Conservation (phyloP, 1,140 invertebrate genomes). For the Drosophila lacteicornis region DNA sequence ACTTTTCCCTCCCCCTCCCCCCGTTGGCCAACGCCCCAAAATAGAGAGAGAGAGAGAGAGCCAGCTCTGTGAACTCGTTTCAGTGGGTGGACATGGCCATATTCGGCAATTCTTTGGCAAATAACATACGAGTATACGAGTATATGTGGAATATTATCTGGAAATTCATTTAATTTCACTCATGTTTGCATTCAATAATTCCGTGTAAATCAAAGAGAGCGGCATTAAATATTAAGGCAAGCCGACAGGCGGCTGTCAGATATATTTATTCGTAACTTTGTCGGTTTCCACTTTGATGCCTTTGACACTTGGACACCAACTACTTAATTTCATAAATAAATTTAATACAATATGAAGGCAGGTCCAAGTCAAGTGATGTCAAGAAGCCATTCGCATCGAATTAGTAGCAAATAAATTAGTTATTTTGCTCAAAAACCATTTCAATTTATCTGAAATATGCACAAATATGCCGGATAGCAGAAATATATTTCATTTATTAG, state of each 20-base stretch:
- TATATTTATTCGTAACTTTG: neutral
- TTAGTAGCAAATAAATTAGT: neutral
- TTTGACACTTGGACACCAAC: neutral
- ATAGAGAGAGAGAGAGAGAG: neutral
- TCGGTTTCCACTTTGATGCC: neutral
- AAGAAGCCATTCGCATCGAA: neutral
- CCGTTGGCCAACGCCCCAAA: neutral
- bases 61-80: conserved; percentile 6
- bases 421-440: neutral
- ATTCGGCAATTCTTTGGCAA: conserved; percentile 6
- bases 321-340: neutral
- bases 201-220: neutral
- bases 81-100: conserved; percentile 1
- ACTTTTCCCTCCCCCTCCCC: neutral
- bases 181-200: neutral
- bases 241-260: neutral
- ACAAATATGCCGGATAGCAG: neutral
- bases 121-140: neutral
- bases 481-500: neutral
- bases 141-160: conserved; percentile 9
- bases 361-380: neutral
- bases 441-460: neutral
- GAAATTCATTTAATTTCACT: conserved; percentile 6
- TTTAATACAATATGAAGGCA: neutral
- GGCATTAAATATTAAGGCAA: neutral